Base-by-base conservation (phyloP, 1,140 invertebrate genomes). In the Caenorhabditis briggsae region DNA sequence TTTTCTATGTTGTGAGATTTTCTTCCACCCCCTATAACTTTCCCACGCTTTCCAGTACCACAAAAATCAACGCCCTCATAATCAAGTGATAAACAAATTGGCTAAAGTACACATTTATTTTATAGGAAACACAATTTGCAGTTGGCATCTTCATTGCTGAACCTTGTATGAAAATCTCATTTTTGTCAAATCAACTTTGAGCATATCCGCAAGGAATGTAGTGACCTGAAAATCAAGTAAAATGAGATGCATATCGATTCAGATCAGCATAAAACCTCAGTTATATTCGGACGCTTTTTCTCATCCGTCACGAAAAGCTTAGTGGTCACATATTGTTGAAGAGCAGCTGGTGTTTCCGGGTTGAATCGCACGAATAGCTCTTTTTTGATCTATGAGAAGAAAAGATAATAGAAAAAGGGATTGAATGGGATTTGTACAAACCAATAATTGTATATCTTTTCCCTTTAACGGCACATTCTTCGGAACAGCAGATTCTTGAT, bases 291-390 rank as follows among this genome's bases (percentile, higher is more conserved):
- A 7, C 70, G 43, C 12, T 78, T 78, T 11, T 78, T 78, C 9
- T 78, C 70, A 23, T 78, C 70, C 0, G 46, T 41, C 46, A 78
- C 70, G 14, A 78, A 78, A 12, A 78, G 70, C n/a, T 50, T 78
- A 12, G 46, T 50, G 14, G 70, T n/a, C 5, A 78, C 70, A 53
- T 12, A 78, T 53, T 78, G 70, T 25, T 78, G 70, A 48, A 78
- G 70, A 50, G 70, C 70, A n/a, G 23, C 5, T 25, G 70, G 70
- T 11, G 70, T 23, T 50, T 78, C 70, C 11, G 16, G 18, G 46
- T 78, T 78, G 46, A 78, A 78, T 78, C 14, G n/a, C n/a, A 78
- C 70, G 46, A 50, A 78, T 23, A 78, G 46, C 46, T 78, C 70
- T 23, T 78, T 78, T 23, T 50, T 78, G 46, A 78, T 78, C 70